phyloP scores from a whole-genome alignment of 2,113 vertebrate genomes.

The Agelaius phoeniceus region DNA sequence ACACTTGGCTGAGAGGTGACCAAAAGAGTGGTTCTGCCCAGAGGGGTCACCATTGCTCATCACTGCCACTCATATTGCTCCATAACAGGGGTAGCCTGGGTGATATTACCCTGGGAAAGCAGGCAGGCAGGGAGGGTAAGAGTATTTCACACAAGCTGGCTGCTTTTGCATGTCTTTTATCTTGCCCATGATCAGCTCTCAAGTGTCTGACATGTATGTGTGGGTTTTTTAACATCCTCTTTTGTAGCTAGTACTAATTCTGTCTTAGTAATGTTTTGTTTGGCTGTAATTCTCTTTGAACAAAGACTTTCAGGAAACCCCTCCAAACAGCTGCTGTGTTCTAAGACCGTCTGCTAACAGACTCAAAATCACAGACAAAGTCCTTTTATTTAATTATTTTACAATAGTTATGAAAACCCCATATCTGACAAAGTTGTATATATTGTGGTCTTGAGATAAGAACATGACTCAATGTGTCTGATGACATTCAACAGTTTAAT shows the following conservation, averaged over 20 bases:
- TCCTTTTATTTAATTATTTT: neutral
- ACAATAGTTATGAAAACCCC: neutral
- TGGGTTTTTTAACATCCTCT: constrained; percentile 44
- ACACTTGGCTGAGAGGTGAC: neutral
- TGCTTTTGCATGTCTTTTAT: constrained; percentile 45
- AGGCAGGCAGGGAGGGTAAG: constrained; percentile 9
- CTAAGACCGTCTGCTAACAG: neutral
- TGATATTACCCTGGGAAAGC: constrained; percentile 19
- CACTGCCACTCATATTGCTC: neutral
- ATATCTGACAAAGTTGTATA: neutral
- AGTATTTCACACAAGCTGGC: constrained; percentile 22
- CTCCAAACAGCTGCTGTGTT: constrained; percentile 27
- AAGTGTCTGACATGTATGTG: constrained; percentile 16
- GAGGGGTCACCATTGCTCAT: neutral
- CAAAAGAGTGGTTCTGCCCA: neutral
- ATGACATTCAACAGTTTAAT: neutral
- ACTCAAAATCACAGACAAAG: neutral
- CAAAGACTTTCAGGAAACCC: constrained; percentile 56
- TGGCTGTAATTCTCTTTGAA: constrained; percentile 37
- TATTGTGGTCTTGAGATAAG: neutral
- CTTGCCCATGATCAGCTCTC: constrained; percentile 11
- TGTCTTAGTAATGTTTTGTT: constrained; percentile 31
- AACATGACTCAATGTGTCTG: neutral
- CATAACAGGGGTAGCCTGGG: accelerated
- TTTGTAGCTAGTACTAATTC: constrained; percentile 30